phyloP scores from a whole-genome alignment of 2,888 invertebrate genomes.

The Watsonalla binaria region DNA sequence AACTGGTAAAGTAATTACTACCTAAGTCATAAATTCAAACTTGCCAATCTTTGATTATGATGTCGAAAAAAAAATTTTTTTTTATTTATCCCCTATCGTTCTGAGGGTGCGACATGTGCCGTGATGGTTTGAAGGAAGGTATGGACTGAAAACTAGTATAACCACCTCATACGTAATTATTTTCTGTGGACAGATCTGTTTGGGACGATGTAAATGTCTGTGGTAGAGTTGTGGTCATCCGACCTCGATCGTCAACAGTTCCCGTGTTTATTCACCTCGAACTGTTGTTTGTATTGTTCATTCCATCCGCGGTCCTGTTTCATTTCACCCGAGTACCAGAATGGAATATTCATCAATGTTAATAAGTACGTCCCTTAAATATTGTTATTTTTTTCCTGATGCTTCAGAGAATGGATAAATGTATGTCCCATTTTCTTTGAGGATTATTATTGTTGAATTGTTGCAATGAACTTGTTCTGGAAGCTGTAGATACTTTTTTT shows the following conservation, averaged over 20 bases:
- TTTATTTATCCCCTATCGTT: too few species aligned
- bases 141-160: background rate
- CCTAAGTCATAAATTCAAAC: too few species aligned
- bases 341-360: slow-evolving; percentile 3
- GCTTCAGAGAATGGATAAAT: background rate
- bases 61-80: too few species aligned
- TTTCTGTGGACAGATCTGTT: background rate
- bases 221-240: background rate
- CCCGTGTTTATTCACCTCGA: background rate
- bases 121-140: too few species aligned
- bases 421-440: too few species aligned
- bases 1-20: too few species aligned
- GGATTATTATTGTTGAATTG: too few species aligned
- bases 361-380: background rate
- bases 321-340: background rate
- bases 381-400: background rate
- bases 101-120: too few species aligned
- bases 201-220: background rate
- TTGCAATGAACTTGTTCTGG: too few species aligned
- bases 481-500: too few species aligned
- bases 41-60: too few species aligned
- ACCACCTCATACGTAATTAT: background rate
- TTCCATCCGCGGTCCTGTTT: background rate
- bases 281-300: background rate
- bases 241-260: background rate